A percentile compares a stretch with the other conserved stretches of the same genome.
Evolutionary conservation across 2,888 invertebrate species (phyloP).

Genomic region (Athripsodes cinereus): DNA sequence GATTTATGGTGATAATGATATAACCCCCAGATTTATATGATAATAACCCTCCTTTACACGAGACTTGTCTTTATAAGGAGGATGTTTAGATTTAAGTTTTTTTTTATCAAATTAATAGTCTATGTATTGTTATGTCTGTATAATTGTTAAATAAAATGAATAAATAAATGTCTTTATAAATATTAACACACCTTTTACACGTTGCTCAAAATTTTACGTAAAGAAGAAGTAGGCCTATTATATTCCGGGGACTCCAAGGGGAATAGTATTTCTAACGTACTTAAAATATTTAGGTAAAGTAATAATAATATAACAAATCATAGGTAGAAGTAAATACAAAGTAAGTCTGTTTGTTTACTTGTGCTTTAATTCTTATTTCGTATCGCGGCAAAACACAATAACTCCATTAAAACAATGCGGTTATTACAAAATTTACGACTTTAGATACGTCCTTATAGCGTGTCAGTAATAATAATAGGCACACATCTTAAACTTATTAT

Average conservation of each 20-base stretch:
- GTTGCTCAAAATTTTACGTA: too few relatives aligned
- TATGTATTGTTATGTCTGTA: too few relatives aligned
- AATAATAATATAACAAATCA: not conserved
- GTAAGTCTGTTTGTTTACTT: not conserved
- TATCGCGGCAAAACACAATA: conserved; percentile 24
- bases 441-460: conserved; percentile 20
- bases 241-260: not conserved
- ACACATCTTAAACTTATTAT: conserved; percentile 20
- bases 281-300: not conserved
- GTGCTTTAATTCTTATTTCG: conserved; percentile 14
- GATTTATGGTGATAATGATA: too few relatives aligned
- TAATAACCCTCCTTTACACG: too few relatives aligned
- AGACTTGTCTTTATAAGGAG: too few relatives aligned
- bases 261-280: not conserved
- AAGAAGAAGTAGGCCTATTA: too few relatives aligned
- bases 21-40: too few relatives aligned
- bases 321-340: not conserved
- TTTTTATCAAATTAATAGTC: too few relatives aligned
- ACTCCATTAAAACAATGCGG: conserved; percentile 26
- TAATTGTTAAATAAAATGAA: too few relatives aligned
- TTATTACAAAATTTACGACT: conserved; percentile 26
- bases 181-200: too few relatives aligned
- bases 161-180: too few relatives aligned
- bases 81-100: too few relatives aligned
- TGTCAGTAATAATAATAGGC: conserved; percentile 16